phyloP scores from a whole-genome alignment of 2,888 invertebrate species.

The Pharmacophagus antenor region DNA sequence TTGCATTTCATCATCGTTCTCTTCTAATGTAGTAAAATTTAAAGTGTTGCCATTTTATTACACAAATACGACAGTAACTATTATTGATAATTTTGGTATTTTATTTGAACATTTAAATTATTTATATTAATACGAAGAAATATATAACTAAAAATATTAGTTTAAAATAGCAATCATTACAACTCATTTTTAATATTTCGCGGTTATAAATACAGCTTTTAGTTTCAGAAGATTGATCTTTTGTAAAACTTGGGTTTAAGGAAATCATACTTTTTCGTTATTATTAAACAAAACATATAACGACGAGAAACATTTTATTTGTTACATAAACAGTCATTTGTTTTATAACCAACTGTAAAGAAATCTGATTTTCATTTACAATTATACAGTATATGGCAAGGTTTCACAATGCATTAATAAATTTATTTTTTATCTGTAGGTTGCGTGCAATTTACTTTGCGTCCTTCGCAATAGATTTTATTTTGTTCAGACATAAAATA shows the following conservation, averaged over 20 bases:
- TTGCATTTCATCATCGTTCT: slow-evolving; percentile 51
- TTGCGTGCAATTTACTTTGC: slow-evolving; percentile 61
- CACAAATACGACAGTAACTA: slow-evolving; percentile 3
- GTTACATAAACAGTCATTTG: neutral
- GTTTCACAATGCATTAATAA: neutral
- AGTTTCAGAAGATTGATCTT: too few relatives aligned
- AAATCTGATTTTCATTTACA: neutral
- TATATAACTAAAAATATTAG: too few relatives aligned
- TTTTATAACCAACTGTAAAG: neutral
- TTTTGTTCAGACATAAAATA: slow-evolving; percentile 32
- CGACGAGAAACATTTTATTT: neutral
- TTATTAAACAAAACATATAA: neutral
- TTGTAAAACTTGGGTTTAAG: too few relatives aligned
- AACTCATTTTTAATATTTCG: too few relatives aligned
- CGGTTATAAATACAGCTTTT: too few relatives aligned
- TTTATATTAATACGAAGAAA: too few relatives aligned
- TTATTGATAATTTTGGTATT: neutral
- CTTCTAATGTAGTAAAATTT: slow-evolving; percentile 20
- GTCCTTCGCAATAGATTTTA: slow-evolving; percentile 50
- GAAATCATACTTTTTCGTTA: neutral
- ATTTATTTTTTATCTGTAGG: slow-evolving; percentile 52
- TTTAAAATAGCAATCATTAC: too few relatives aligned
- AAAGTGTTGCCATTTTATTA: slow-evolving; percentile 13
- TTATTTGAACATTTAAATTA: too few relatives aligned
- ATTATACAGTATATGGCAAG: neutral